phyloP scores from a whole-genome alignment of 2,797 vertebrate genomes.

The Sebastes matsubarae region DNA sequence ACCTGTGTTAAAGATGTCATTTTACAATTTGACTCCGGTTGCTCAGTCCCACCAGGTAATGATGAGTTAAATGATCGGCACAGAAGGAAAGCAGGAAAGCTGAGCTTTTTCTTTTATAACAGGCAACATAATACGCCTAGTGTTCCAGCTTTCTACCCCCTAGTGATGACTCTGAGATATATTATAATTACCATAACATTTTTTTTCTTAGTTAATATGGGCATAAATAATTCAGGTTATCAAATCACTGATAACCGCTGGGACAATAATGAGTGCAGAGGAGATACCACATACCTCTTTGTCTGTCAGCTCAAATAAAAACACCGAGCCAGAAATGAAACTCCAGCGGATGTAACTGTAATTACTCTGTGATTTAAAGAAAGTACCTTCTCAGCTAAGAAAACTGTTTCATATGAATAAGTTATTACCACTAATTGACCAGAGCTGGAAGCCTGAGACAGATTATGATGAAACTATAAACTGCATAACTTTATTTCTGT shows the following conservation, averaged over 20 bases:
- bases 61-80: background rate
- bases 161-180: conserved; percentile 42
- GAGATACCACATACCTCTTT: conserved; percentile 26
- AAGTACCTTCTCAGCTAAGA: conserved; percentile 18
- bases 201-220: conserved; percentile 30
- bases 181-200: conserved; percentile 53
- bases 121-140: background rate
- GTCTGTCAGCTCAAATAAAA: conserved; percentile 37
- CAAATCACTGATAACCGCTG: conserved; percentile 39
- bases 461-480: conserved; percentile 23
- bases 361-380: conserved; percentile 43
- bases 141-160: conserved; percentile 13
- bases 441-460: conserved; percentile 6
- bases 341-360: conserved; percentile 17
- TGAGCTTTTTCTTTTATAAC: background rate
- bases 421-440: conserved; percentile 50
- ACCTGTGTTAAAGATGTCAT: background rate
- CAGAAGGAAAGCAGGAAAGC: background rate
- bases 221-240: conserved; percentile 63
- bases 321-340: conserved; percentile 24
- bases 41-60: background rate
- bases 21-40: conserved; percentile 7
- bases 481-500: conserved; percentile 16
- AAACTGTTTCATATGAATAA: conserved; percentile 46
- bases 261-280: conserved; percentile 34